phyloP scores from a whole-genome alignment of 2,113 vertebrate genomes.

The Upupa epops region DNA sequence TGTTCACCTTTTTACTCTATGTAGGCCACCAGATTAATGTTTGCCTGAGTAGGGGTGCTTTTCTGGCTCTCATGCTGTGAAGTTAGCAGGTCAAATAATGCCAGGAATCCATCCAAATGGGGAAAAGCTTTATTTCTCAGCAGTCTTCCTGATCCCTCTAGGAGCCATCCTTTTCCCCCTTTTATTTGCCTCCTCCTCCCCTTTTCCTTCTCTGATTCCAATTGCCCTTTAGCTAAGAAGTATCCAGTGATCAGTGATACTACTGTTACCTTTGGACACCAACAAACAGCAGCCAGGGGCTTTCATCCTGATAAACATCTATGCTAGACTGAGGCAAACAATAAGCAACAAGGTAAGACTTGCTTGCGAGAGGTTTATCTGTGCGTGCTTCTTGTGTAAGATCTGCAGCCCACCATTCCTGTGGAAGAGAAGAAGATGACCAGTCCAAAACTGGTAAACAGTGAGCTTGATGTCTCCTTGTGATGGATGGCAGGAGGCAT shows the following conservation, averaged over 20 bases:
- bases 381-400: neutral
- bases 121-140: neutral
- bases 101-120: neutral
- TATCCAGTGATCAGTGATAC: neutral
- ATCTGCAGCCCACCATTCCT: neutral
- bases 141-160: neutral
- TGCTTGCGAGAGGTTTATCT: neutral
- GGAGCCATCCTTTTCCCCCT: slow-evolving; percentile 3
- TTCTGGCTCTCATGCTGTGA: neutral
- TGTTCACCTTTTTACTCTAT: slow-evolving; percentile 17
- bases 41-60: neutral
- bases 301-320: slow-evolving; percentile 15
- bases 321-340: neutral
- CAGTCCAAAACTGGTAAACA: neutral
- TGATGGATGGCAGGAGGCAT: neutral
- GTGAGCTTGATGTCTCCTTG: neutral
- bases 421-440: neutral
- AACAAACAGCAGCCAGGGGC: neutral
- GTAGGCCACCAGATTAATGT: slow-evolving; percentile 21
- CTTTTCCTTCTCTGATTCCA: slow-evolving; percentile 2
- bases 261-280: neutral
- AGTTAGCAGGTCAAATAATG: neutral
- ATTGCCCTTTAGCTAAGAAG: slow-evolving; percentile 27
- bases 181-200: neutral
- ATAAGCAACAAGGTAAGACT: neutral